Evolutionary conservation across 1,140 invertebrate genomes (phyloP).

Genomic region (Ceratosolen fusciceps): DNA sequence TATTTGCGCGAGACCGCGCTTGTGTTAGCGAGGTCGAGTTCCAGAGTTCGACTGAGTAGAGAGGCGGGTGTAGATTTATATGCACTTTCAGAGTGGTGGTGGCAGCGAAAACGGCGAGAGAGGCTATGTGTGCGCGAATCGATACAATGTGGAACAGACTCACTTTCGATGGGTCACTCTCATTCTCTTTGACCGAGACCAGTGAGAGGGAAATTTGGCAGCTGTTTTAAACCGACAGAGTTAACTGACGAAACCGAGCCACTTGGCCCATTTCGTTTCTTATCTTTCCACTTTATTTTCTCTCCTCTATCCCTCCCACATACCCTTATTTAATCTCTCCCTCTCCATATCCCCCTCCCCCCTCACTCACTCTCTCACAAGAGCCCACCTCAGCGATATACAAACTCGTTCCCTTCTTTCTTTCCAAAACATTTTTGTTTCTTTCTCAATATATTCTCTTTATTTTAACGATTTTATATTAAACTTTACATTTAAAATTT

Average conservation of each 20-base stretch:
- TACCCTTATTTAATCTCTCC: conserved; percentile 20
- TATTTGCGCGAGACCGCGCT: background rate
- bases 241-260: conserved; percentile 65
- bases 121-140: conserved; percentile 44
- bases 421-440: too few species aligned
- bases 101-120: too few species aligned
- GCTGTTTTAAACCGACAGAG: conserved; percentile 66
- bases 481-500: too few species aligned
- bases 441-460: background rate
- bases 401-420: background rate
- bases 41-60: background rate
- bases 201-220: conserved; percentile 72
- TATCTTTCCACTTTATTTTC: conserved; percentile 45
- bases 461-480: too few species aligned
- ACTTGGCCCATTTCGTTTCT: conserved; percentile 54
- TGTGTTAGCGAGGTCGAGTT: background rate
- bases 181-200: conserved; percentile 56
- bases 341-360: background rate
- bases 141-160: conserved; percentile 65
- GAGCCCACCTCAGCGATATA: background rate
- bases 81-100: background rate
- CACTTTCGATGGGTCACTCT: conserved; percentile 70
- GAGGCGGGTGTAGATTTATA: background rate
- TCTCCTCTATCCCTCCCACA: conserved; percentile 44
- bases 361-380: background rate